phyloP scores from a whole-genome alignment of 2,113 vertebrate species.

The Apodemus sylvaticus region DNA sequence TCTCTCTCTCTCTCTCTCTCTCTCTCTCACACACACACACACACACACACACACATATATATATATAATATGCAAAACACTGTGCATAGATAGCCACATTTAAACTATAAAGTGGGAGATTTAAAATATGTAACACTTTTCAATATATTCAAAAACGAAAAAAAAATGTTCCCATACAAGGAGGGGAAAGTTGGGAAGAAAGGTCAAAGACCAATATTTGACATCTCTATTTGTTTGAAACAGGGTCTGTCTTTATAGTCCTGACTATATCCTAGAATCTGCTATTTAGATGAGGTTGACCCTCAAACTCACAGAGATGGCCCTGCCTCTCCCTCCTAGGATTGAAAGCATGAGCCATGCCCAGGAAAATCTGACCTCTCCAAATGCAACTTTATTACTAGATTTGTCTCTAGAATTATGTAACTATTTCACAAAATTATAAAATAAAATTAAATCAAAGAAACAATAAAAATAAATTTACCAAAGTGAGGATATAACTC shows the following conservation, averaged over 20 bases:
- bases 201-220: not conserved
- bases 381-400: constrained; percentile 19
- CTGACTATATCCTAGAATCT: not conserved
- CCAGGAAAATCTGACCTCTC: not conserved
- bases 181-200: not conserved
- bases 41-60: no score
- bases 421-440: constrained; percentile 32
- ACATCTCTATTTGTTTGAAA: not conserved
- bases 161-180: not conserved
- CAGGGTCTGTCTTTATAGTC: not conserved
- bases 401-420: constrained; percentile 8
- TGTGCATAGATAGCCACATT: not conserved
- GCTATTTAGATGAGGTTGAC: not conserved
- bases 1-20: no score
- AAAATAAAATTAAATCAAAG: constrained; percentile 26
- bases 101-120: not conserved
- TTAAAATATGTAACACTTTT: not conserved
- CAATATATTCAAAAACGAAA: not conserved
- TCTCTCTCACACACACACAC: no score
- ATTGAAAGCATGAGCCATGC: not conserved
- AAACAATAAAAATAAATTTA: not conserved
- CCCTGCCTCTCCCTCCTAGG: not conserved
- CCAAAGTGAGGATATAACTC: no score
- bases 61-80: not conserved
- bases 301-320: not conserved